phyloP scores from a whole-genome alignment of 37 sponge, comb jelly and placozoan species.

The Aphrocallistes beatrix region DNA sequence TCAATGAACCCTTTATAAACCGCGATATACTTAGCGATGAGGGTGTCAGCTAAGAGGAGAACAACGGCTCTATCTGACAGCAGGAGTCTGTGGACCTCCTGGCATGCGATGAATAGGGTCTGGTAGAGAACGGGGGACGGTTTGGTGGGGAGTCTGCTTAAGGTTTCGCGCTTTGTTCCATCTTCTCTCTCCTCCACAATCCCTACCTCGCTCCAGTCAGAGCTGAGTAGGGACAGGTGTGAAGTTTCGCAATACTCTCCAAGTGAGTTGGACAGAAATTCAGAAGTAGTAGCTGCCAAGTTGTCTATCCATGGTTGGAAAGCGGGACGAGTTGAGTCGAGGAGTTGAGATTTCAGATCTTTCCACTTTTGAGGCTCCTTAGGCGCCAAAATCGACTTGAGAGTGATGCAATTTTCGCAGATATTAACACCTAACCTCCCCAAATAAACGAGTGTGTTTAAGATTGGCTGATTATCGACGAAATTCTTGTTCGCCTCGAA shows the following conservation, averaged over 20 bases:
- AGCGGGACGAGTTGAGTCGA: background rate
- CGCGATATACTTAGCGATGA: background rate
- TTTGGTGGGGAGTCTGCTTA: background rate
- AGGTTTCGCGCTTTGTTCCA: background rate
- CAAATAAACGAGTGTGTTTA: background rate
- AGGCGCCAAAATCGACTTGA: background rate
- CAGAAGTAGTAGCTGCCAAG: background rate
- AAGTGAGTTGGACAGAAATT: background rate
- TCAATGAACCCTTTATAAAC: conserved; percentile 8
- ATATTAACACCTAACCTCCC: conserved; percentile 16
- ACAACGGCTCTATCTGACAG: background rate
- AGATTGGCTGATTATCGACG: background rate
- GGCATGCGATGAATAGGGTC: background rate
- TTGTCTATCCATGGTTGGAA: background rate
- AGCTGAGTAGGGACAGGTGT: conserved; percentile 1
- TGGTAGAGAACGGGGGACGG: conserved; percentile 6
- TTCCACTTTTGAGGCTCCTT: background rate
- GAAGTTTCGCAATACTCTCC: background rate
- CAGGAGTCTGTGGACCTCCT: background rate
- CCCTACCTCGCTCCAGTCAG: background rate
- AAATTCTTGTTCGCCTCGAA: background rate
- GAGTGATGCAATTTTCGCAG: background rate
- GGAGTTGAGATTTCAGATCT: background rate
- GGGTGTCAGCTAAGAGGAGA: background rate
- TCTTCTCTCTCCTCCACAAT: conserved; percentile 7